Conservation (phyloP, 2,113 vertebrate genomes). For the Plotosus lineatus region DNA sequence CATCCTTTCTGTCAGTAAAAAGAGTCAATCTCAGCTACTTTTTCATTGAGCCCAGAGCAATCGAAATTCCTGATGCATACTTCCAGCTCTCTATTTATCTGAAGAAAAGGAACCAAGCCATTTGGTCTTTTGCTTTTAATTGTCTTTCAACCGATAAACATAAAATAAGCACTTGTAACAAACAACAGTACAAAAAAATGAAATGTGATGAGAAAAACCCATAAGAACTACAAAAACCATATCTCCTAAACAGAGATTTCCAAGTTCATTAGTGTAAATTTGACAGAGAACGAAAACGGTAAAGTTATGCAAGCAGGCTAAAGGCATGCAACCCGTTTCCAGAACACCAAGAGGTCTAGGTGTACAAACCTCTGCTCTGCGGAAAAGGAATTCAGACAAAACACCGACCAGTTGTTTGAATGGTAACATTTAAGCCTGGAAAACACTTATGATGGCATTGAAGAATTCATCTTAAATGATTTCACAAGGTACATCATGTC, state of each 20-base stretch:
- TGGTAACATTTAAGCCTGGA: not conserved
- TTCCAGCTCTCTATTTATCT: not conserved
- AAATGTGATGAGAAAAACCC: not conserved
- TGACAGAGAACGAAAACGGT: not conserved
- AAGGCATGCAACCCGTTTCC: conserved; percentile 21
- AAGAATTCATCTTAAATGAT: conserved; percentile 4
- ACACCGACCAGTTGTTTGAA: not conserved
- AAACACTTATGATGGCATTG: not conserved
- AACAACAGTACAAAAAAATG: conserved; percentile 26
- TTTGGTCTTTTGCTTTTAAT: conserved; percentile 37
- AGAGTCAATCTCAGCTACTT: not conserved
- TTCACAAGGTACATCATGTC: conserved; percentile 17
- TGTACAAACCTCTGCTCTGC: not conserved
- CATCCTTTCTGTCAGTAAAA: not conserved
- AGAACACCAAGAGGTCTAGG: not conserved
- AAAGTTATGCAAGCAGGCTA: not conserved
- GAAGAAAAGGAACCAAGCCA: not conserved
- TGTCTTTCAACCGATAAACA: conserved; percentile 24
- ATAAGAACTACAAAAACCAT: conserved; percentile 16
- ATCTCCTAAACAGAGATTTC: not conserved
- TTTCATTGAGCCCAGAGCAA: not conserved
- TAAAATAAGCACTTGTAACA: conserved; percentile 22
- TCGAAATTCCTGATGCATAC: not conserved
- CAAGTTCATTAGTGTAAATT: conserved; percentile 19
- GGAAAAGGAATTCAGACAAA: not conserved